phyloP scores from a whole-genome alignment of 2,797 vertebrate species.

The Sebastes steindachneri region DNA sequence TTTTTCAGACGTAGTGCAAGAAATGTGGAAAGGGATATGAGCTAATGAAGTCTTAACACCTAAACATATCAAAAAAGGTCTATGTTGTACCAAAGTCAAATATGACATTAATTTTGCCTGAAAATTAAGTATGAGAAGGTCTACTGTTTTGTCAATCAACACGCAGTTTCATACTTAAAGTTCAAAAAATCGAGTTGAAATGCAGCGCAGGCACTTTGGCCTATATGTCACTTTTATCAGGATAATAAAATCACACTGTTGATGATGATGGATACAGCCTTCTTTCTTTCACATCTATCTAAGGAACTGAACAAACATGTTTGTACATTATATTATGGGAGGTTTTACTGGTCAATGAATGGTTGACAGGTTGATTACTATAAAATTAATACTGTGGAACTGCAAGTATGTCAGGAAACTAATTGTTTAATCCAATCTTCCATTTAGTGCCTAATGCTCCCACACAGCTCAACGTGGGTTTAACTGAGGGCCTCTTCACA shows the following conservation, averaged over 20 bases:
- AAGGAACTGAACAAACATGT: neutral
- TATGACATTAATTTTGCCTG: constrained; percentile 5
- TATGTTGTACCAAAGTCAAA: constrained; percentile 36
- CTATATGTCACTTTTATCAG: neutral
- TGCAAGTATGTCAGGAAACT: neutral
- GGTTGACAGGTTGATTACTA: neutral
- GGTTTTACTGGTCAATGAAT: neutral
- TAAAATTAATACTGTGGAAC: neutral
- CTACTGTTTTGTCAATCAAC: neutral
- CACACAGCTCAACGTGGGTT: neutral
- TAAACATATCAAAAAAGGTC: constrained; percentile 30
- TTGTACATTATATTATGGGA: neutral
- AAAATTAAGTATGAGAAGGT: neutral
- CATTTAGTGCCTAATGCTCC: neutral
- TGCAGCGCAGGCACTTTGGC: neutral
- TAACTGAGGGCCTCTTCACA: neutral
- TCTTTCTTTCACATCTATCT: neutral
- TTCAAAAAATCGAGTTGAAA: neutral
- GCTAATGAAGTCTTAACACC: constrained; percentile 40
- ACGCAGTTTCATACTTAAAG: neutral
- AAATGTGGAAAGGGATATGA: constrained; percentile 20
- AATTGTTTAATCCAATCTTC: neutral
- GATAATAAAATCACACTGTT: neutral
- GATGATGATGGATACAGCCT: neutral
- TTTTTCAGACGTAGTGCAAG: neutral